A percentile compares a stretch with the other conserved stretches of the same genome.
Evolutionary conservation across 2,113 vertebrate species (phyloP).

Genomic region (Pseudonaja textilis): DNA sequence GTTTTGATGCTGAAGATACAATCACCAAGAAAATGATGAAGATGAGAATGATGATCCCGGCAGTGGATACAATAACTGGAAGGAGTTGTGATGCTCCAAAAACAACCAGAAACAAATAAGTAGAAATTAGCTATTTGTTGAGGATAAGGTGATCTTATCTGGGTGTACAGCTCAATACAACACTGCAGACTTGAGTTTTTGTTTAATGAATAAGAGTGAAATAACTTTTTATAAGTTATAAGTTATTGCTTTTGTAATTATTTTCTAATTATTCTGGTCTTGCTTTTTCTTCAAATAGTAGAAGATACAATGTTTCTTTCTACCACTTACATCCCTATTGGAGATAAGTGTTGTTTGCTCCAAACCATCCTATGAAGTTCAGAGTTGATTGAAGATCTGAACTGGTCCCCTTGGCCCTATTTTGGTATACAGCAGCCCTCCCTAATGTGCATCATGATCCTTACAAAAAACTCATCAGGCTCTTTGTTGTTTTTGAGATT

Average conservation of each 20-base stretch:
- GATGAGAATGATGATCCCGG: constrained; percentile 31
- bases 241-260: not conserved
- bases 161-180: not conserved
- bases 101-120: constrained; percentile 18
- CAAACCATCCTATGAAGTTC: not conserved
- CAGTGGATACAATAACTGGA: not conserved
- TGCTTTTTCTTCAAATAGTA: not conserved
- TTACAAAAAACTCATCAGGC: not conserved
- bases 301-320: not conserved
- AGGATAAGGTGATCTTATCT: not conserved
- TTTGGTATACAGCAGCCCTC: not conserved
- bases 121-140: not conserved
- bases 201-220: not conserved
- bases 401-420: not conserved
- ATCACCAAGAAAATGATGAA: constrained; percentile 36
- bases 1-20: constrained; percentile 41
- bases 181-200: not conserved
- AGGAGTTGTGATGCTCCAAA: not conserved
- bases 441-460: not conserved
- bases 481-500: not conserved
- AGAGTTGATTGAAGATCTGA: not conserved
- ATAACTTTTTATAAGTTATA: not conserved
- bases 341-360: not conserved
- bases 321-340: not conserved
- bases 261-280: not conserved